phyloP scores from a whole-genome alignment of 2,888 invertebrate species.

The Eilema griseolum region DNA sequence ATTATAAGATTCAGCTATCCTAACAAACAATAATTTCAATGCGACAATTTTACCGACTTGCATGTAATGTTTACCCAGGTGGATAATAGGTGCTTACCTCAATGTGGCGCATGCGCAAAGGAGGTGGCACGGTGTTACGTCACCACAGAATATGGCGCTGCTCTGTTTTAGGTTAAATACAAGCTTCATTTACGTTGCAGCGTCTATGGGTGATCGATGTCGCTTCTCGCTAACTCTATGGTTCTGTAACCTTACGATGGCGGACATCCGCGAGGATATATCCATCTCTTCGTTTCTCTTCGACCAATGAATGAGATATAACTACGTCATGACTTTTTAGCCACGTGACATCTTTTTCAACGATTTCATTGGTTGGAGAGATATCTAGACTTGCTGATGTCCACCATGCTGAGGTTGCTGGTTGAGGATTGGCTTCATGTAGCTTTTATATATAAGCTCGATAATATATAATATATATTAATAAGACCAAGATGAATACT shows the following conservation, averaged over 20 bases:
- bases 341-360: too few relatives aligned
- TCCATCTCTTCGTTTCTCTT: too few relatives aligned
- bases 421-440: conserved; percentile 16
- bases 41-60: conserved; percentile 24
- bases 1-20: neutral
- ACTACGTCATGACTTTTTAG: too few relatives aligned
- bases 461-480: too few relatives aligned
- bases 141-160: conserved; percentile 51
- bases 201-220: conserved; percentile 12
- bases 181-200: conserved; percentile 14
- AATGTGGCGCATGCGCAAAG: conserved; percentile 46
- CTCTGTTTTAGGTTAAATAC: conserved; percentile 51
- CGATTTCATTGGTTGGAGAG: too few relatives aligned
- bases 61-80: conserved; percentile 49
- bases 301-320: too few relatives aligned
- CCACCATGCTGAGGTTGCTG: neutral
- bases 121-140: conserved; percentile 41
- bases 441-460: neutral
- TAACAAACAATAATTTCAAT: conserved; percentile 6
- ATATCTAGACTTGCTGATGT: too few relatives aligned
- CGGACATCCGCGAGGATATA: too few relatives aligned
- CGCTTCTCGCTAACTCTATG: conserved; percentile 15
- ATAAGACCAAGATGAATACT: too few relatives aligned
- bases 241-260: neutral
- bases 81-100: conserved; percentile 48